Conservation (phyloP, 2,113 vertebrate species). For the Pseudopipra pipra region DNA sequence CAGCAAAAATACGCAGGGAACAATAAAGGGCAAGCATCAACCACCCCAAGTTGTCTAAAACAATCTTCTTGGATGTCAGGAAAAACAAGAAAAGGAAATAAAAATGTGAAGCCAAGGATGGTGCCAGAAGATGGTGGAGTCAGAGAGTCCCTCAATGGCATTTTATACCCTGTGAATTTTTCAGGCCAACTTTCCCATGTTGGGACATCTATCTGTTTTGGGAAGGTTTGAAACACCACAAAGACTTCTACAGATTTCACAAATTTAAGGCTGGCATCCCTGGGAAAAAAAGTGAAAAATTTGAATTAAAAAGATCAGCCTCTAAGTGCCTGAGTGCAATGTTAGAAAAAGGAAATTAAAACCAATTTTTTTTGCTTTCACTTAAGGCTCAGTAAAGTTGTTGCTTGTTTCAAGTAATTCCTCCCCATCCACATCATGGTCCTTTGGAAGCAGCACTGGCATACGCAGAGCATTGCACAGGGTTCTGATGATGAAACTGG, state of each 20-base stretch:
- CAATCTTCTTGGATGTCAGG: background rate
- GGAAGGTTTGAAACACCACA: background rate
- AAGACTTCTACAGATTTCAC: background rate
- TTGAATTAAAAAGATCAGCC: background rate
- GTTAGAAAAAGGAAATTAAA: background rate
- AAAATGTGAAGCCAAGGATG: background rate
- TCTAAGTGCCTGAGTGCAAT: conserved; percentile 30
- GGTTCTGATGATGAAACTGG: background rate
- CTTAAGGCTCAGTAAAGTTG: conserved; percentile 65
- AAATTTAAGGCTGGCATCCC: background rate
- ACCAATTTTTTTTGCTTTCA: background rate
- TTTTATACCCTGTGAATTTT: background rate
- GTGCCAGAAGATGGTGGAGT: background rate
- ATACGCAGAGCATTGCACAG: fast-evolving
- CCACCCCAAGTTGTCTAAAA: background rate
- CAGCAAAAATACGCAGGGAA: background rate
- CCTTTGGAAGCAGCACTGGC: background rate
- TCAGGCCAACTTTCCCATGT: background rate
- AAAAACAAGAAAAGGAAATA: background rate
- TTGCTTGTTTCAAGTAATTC: conserved; percentile 56
- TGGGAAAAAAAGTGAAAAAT: background rate
- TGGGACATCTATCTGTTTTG: background rate
- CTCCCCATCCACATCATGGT: fast-evolving
- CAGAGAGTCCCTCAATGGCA: no score
- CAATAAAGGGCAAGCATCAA: background rate